Evolutionary conservation across 2,797 vertebrate genomes (phyloP).

Genomic region (Lemur catta): DNA sequence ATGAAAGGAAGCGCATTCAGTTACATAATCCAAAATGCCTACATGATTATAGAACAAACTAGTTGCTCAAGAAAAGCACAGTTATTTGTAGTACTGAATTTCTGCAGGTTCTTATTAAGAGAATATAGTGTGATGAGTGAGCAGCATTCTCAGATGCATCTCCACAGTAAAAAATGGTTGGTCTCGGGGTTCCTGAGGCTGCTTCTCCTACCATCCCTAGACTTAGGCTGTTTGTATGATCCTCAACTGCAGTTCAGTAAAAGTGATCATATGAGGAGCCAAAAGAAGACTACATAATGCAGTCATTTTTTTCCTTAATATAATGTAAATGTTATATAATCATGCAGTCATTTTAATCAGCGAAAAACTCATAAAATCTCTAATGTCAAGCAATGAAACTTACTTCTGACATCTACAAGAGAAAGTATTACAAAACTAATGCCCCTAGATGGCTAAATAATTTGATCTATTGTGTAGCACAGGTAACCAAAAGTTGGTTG

Average conservation of each 20-base stretch:
- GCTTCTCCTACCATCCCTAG: background rate
- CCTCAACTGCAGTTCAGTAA: background rate
- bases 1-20: background rate
- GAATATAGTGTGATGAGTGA: background rate
- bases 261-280: background rate
- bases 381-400: background rate
- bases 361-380: background rate
- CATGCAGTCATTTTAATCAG: background rate
- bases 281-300: background rate
- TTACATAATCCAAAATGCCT: slow-evolving; percentile 21
- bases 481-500: background rate
- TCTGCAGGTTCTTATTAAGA: background rate
- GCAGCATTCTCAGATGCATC: background rate
- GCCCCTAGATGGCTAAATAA: background rate
- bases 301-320: background rate
- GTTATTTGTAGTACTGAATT: background rate
- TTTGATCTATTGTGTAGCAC: background rate
- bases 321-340: too few species aligned
- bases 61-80: background rate
- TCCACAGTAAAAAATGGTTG: background rate
- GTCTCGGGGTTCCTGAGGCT: background rate
- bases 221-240: background rate
- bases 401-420: background rate
- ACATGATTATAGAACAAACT: slow-evolving; percentile 5
- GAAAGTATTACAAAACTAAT: background rate